These are phyloP conservation scores for Anarhynchus alexandrinus DNA, from an alignment of 2,113 vertebrate species.

Conservation along the genomic window DNA sequence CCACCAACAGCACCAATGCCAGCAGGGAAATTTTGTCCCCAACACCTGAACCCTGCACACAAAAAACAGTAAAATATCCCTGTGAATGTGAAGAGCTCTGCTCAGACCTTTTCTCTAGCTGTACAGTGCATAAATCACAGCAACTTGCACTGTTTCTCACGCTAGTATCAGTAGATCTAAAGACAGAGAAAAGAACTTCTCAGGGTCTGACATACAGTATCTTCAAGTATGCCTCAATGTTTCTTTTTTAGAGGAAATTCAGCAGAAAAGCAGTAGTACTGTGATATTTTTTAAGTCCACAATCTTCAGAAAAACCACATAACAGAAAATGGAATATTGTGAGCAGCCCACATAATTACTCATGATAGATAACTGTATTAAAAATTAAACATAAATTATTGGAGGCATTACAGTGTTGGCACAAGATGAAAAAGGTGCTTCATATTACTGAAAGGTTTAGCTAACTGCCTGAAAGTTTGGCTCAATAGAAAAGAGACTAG, in stretches of 20 bases:
- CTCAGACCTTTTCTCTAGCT: background rate
- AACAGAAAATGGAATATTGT: slow-evolving; percentile 68
- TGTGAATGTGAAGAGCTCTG: background rate
- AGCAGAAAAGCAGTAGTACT: slow-evolving; percentile 60
- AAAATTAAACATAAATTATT: slow-evolving; percentile 82
- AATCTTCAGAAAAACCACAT: slow-evolving; percentile 75
- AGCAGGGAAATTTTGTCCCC: background rate
- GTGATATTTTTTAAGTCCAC: slow-evolving; percentile 56
- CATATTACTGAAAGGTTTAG: slow-evolving; percentile 72
- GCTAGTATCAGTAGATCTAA: background rate
- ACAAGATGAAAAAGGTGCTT: slow-evolving; percentile 76
- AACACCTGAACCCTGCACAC: background rate
- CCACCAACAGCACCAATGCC: background rate
- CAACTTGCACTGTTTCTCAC: background rate
- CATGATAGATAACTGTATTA: slow-evolving; percentile 79
- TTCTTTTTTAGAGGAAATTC: slow-evolving; percentile 60
- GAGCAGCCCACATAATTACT: slow-evolving; percentile 73
- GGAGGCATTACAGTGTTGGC: slow-evolving; percentile 74
- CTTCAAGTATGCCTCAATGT: slow-evolving; percentile 15
- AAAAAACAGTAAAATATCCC: background rate
- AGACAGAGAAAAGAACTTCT: background rate
- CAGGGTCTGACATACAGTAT: background rate
- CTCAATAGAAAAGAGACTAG: slow-evolving; percentile 58
- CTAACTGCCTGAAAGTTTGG: slow-evolving; percentile 68
- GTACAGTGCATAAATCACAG: background rate